These are phyloP conservation scores for Orussus abietinus DNA, from an alignment of 1,140 invertebrate genomes.

Conservation along the genomic window DNA sequence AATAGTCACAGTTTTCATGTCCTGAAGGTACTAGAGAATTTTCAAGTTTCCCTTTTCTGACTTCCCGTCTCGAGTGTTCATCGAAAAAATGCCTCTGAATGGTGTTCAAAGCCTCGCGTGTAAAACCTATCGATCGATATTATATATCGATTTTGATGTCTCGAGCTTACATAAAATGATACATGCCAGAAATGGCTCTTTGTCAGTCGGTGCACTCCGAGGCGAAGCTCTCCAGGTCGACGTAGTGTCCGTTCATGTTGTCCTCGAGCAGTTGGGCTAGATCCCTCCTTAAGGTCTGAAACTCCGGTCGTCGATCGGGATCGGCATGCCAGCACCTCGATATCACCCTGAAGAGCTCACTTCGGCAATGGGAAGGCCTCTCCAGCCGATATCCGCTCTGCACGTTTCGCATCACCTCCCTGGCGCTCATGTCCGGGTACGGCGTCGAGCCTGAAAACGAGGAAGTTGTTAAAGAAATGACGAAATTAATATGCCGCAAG, in stretches of 20 bases:
- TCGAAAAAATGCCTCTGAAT: too few relatives aligned
- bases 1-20: too few relatives aligned
- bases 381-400: slow-evolving; percentile 72
- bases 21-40: too few relatives aligned
- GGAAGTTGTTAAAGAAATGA: not conserved
- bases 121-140: too few relatives aligned
- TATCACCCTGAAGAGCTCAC: slow-evolving; percentile 72
- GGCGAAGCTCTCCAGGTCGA: slow-evolving; percentile 74
- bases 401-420: slow-evolving; percentile 73
- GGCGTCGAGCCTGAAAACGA: slow-evolving; percentile 68
- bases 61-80: too few relatives aligned
- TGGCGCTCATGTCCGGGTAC: slow-evolving; percentile 73
- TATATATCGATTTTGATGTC: too few relatives aligned
- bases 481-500: too few relatives aligned
- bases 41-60: not conserved
- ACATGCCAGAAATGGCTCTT: too few relatives aligned
- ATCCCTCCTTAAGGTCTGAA: slow-evolving; percentile 65
- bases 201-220: slow-evolving; percentile 63
- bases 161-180: too few relatives aligned
- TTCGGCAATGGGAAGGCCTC: slow-evolving; percentile 70
- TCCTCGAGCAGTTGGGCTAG: slow-evolving; percentile 67
- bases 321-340: slow-evolving; percentile 73
- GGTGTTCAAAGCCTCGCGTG: too few relatives aligned
- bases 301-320: slow-evolving; percentile 68
- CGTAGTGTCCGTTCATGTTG: slow-evolving; percentile 68